A percentile compares a stretch with the other conserved stretches of the same genome.
Evolutionary conservation across 2,888 invertebrate genomes (phyloP).

Genomic region (Meiosimyza platycephala): DNA sequence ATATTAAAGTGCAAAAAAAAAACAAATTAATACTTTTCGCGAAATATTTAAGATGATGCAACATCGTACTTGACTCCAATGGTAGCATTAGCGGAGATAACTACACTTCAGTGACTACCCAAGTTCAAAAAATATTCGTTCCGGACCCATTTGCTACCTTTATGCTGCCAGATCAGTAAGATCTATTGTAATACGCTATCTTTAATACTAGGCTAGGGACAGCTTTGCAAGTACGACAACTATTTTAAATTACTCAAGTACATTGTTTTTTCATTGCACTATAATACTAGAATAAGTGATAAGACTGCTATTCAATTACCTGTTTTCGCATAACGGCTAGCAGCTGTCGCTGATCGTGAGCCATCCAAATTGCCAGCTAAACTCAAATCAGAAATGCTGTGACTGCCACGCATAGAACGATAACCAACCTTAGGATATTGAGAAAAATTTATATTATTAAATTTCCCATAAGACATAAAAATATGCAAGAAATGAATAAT

Average conservation of each 20-base stretch:
- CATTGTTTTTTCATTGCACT: background rate
- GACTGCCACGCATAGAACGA: conserved; percentile 84
- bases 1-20: background rate
- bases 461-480: background rate
- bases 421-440: conserved; percentile 74
- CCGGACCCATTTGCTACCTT: no score
- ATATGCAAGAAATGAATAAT: background rate
- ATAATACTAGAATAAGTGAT: background rate
- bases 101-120: no score
- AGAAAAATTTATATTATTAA: conserved; percentile 11
- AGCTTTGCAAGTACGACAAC: no score
- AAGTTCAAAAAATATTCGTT: no score
- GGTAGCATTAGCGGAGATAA: no score
- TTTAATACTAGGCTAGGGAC: no score
- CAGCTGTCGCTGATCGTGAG: conserved; percentile 53
- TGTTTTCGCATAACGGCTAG: conserved; percentile 69
- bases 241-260: no score
- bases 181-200: no score
- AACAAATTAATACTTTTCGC: no score
- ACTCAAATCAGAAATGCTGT: conserved; percentile 87
- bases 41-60: no score
- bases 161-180: no score
- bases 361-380: conserved; percentile 70
- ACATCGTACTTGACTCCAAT: no score
- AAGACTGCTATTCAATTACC: conserved; percentile 54